phyloP scores from a whole-genome alignment of 2,888 invertebrate genomes.

The Tetrapedia diversipes region DNA sequence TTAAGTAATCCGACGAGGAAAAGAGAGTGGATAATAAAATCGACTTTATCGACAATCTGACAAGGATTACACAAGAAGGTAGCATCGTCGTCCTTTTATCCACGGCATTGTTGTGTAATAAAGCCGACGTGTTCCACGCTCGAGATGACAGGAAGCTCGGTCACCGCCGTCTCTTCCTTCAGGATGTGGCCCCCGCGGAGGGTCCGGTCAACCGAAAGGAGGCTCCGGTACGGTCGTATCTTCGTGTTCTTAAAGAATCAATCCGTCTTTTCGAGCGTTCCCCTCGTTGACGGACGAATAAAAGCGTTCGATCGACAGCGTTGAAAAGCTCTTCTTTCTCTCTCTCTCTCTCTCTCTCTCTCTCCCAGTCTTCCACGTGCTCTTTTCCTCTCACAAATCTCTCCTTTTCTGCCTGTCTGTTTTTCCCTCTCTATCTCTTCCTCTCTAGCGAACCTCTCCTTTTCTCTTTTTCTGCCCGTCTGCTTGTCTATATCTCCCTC shows the following conservation, averaged over 20 bases:
- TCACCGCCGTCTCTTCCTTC: no score
- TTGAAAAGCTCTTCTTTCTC: slow-evolving; percentile 13
- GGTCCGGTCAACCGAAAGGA: background rate
- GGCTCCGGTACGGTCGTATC: background rate
- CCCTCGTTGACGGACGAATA: slow-evolving; percentile 20
- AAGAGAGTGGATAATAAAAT: background rate
- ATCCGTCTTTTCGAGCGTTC: slow-evolving; percentile 14
- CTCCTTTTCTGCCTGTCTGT: background rate
- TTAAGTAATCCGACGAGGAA: background rate
- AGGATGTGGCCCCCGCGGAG: background rate
- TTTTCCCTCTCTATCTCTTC: background rate
- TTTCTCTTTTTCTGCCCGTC: background rate
- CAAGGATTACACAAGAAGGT: background rate
- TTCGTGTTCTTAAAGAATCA: slow-evolving; percentile 18
- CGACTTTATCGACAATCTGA: slow-evolving; percentile 13
- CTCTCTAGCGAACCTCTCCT: background rate
- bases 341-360: background rate
- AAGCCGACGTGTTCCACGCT: background rate
- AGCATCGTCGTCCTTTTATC: slow-evolving; percentile 1
- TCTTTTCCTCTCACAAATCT: background rate
- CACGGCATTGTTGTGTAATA: slow-evolving; percentile 18
- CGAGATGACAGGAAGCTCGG: background rate
- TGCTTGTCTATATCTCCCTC: no score
- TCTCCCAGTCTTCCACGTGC: no score
- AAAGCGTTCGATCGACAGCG: slow-evolving; percentile 12